A percentile compares a stretch with the other conserved stretches of the same genome.
These are phyloP conservation scores for Drosophila borealis DNA, from an alignment of 2,888 invertebrate species.

Conservation along the genomic window DNA sequence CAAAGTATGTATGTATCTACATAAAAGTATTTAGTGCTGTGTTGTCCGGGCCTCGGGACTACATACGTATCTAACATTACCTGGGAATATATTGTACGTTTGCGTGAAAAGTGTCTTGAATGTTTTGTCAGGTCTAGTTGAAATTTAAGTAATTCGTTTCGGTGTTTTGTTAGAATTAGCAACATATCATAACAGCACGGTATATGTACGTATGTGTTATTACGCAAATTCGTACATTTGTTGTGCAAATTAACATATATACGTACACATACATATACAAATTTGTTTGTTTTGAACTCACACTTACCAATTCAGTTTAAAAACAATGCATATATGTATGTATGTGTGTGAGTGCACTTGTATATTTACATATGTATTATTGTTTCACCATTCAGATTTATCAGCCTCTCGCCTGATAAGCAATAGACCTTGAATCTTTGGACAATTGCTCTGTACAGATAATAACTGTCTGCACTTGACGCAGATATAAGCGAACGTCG, in stretches of 20 bases:
- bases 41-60: conserved; percentile 12
- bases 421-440: conserved; percentile 37
- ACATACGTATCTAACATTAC: conserved; percentile 2
- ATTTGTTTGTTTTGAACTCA: conserved; percentile 38
- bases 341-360: not conserved
- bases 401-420: conserved; percentile 29
- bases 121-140: conserved; percentile 1
- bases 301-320: conserved; percentile 40
- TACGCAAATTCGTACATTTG: not conserved
- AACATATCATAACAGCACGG: conserved; percentile 2
- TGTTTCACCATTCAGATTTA: conserved; percentile 20
- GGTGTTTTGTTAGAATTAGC: conserved; percentile 2
- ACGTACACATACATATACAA: not conserved
- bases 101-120: conserved; percentile 13
- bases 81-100: conserved; percentile 10
- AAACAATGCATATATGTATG: conserved; percentile 35
- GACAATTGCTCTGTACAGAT: conserved; percentile 33
- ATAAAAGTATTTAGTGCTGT: too few species aligned
- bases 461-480: conserved; percentile 25
- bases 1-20: not conserved
- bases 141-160: conserved; percentile 5
- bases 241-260: not conserved
- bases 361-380: not conserved
- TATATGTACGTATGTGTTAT: not conserved
- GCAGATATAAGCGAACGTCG: conserved; percentile 35